Conservation (phyloP, 2,113 vertebrate species). For the Rhea americana region DNA sequence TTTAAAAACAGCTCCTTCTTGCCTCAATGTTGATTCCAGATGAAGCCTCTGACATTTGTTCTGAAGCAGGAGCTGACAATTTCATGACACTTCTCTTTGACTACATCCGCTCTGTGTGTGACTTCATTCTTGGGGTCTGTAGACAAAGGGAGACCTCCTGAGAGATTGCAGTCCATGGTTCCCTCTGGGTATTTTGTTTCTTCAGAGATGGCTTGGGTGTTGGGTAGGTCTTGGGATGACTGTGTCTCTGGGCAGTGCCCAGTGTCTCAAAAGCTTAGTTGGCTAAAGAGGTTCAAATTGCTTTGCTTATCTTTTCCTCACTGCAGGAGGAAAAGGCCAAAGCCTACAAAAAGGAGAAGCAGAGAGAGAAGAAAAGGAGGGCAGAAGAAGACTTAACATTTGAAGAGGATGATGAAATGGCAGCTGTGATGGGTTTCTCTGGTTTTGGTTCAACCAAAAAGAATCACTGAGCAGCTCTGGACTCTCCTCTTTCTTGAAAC, state of each 20-base stretch:
- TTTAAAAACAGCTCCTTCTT: neutral
- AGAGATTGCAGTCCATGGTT: neutral
- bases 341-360: constrained; percentile 97
- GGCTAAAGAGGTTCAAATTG: neutral
- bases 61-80: neutral
- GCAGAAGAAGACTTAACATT: constrained; percentile 92
- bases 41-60: neutral
- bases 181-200: neutral
- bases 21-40: neutral
- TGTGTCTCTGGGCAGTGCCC: neutral
- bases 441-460: constrained; percentile 96
- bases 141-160: neutral
- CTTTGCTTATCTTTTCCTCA: constrained; percentile 10
- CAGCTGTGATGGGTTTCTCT: constrained; percentile 98
- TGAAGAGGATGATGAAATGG: constrained; percentile 97
- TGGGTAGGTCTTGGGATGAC: neutral
- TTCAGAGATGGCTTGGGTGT: neutral
- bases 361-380: constrained; percentile 92
- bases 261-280: neutral
- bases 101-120: neutral
- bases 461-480: constrained; percentile 83
- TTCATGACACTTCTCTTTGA: neutral
- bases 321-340: constrained; percentile 96
- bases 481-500: constrained; percentile 45
- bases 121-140: neutral